Percentiles rank a stretch among this genome's conserved stretches.
These are phyloP conservation scores for Pyrgilauda ruficollis DNA, from an alignment of 2,113 vertebrate species.

Conservation along the genomic window DNA sequence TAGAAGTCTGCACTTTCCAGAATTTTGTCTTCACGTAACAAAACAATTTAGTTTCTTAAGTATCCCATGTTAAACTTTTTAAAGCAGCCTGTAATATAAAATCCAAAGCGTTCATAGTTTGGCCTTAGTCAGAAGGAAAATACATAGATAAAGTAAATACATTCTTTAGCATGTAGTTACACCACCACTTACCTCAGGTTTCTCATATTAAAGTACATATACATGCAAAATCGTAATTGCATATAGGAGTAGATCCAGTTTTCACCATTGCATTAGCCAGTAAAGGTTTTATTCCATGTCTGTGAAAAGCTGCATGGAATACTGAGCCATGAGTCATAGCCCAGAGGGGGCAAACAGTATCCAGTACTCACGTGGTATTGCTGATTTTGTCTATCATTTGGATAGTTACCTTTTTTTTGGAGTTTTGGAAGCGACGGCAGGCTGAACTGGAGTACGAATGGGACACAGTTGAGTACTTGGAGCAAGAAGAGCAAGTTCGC, in stretches of 20 bases:
- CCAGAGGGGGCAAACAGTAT: neutral
- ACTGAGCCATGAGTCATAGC: neutral
- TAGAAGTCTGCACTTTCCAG: neutral
- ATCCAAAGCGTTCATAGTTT: neutral
- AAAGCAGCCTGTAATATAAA: neutral
- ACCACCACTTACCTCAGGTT: neutral
- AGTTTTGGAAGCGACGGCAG: constrained; percentile 94
- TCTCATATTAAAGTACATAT: neutral
- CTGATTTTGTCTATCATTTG: neutral
- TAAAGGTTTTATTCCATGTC: neutral
- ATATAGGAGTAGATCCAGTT: neutral
- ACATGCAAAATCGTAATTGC: neutral
- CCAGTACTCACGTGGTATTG: neutral
- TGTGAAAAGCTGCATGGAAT: neutral
- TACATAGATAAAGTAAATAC: neutral
- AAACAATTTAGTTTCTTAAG: neutral
- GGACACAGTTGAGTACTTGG: constrained; percentile 90
- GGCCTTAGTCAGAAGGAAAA: neutral
- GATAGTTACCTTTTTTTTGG: constrained; percentile 89
- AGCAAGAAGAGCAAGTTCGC: constrained; percentile 86
- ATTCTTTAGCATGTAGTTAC: neutral
- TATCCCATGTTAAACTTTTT: neutral
- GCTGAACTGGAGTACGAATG: constrained; percentile 90
- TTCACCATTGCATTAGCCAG: neutral
- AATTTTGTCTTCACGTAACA: neutral